phyloP scores from a whole-genome alignment of 2,888 invertebrate genomes.

The Erebia epiphron region DNA sequence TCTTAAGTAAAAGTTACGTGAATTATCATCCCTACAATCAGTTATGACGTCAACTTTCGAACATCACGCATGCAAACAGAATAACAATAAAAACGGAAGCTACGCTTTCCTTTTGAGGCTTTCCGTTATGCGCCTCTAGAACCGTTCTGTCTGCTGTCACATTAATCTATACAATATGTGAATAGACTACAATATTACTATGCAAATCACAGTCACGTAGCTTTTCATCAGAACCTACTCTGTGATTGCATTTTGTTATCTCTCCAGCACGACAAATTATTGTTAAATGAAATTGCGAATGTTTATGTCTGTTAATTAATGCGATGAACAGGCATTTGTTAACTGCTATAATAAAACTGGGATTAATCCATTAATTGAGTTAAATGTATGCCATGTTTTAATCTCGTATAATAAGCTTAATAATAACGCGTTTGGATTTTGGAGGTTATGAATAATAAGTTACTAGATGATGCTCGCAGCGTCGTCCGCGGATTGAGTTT shows the following conservation, averaged over 20 bases:
- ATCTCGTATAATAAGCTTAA: neutral
- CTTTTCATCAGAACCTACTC: neutral
- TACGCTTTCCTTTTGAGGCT: conserved; percentile 30
- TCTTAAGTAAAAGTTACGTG: neutral
- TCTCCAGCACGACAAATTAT: conserved; percentile 2
- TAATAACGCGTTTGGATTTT: neutral
- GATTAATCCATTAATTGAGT: neutral
- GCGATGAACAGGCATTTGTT: neutral
- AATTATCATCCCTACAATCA: neutral
- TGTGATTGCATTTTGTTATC: conserved; percentile 3
- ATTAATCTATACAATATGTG: conserved; percentile 18
- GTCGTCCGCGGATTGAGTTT: no score
- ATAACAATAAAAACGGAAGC: conserved; percentile 36
- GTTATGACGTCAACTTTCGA: conserved; percentile 25
- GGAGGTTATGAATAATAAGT: neutral
- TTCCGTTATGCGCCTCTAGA: conserved; percentile 28
- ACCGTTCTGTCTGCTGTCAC: conserved; percentile 28
- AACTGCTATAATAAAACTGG: neutral
- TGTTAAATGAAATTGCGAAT: conserved; percentile 8
- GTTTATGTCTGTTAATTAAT: neutral
- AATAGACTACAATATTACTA: conserved; percentile 15
- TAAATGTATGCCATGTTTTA: neutral
- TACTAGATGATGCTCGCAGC: no score
- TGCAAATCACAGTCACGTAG: conserved; percentile 20
- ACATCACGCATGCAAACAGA: conserved; percentile 25